phyloP scores from a whole-genome alignment of 2,113 vertebrate genomes.

The Phalacrocorax brasilianus region DNA sequence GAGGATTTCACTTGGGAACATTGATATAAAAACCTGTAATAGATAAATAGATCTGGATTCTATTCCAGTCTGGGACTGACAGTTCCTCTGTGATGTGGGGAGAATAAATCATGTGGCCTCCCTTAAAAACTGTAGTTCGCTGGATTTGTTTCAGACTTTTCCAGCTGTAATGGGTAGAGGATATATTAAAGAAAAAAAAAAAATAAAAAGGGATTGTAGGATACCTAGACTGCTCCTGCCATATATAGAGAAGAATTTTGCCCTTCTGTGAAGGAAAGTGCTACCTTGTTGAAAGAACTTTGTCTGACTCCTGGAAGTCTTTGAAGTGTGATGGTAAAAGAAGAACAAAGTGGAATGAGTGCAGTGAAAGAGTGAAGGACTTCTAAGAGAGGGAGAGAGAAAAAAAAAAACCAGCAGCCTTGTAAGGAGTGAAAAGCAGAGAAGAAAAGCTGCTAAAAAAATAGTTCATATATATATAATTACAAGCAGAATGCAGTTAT shows the following conservation, averaged over 20 bases:
- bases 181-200: not conserved
- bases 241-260: not conserved
- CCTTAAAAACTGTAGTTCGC: not conserved
- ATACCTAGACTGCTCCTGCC: not conserved
- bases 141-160: not conserved
- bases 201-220: not conserved
- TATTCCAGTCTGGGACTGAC: not conserved
- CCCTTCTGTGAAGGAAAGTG: not conserved
- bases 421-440: not conserved
- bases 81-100: not conserved
- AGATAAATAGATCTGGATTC: not conserved
- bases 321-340: conserved; percentile 25
- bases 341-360: conserved; percentile 13
- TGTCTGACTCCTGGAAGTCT: conserved; percentile 24
- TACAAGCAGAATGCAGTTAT: not conserved
- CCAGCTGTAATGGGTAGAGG: not conserved
- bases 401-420: not conserved
- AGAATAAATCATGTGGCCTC: not conserved
- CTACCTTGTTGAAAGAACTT: conserved; percentile 11
- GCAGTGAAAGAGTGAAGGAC: not conserved
- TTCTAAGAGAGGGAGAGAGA: not conserved
- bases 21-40: not conserved
- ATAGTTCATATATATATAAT: not conserved
- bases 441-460: not conserved
- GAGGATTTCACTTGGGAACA: not conserved